Conservation (phyloP, 64 coral and sea anemone genomes). For the Stichodactyla helianthus region DNA sequence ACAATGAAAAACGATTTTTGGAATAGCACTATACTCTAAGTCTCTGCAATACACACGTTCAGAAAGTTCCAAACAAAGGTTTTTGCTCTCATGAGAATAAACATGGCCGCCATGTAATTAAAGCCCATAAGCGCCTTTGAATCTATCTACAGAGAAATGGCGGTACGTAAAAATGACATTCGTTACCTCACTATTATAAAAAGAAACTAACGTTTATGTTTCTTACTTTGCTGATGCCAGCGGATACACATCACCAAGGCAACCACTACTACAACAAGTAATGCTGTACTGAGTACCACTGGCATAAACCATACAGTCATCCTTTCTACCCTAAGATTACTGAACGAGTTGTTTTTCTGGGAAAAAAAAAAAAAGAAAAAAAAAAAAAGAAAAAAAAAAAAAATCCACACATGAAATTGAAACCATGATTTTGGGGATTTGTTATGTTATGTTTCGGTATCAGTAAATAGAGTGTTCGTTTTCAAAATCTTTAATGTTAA, state of each 20-base stretch:
- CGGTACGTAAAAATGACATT: no score
- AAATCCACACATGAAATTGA: not conserved
- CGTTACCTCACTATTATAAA: no score
- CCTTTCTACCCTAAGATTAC: not conserved
- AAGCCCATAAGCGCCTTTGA: no score
- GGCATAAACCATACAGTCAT: conserved; percentile 7
- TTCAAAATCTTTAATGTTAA: not conserved
- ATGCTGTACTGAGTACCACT: not conserved
- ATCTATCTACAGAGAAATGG: no score
- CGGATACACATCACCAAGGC: conserved; percentile 1
- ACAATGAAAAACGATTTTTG: no score
- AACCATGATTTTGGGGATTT: not conserved
- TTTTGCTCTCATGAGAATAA: no score
- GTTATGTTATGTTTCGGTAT: not conserved
- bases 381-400: not conserved
- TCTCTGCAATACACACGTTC: no score
- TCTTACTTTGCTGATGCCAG: not conserved
- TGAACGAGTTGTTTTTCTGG: not conserved
- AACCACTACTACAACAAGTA: conserved; percentile 4
- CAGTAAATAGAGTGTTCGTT: not conserved
- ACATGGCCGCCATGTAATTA: no score
- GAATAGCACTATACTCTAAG: no score
- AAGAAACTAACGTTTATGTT: not conserved
- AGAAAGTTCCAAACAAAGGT: no score
- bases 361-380: not conserved